Evolutionary conservation across 1,140 invertebrate species (phyloP).

Genomic region (Drosophila malerkotliana): DNA sequence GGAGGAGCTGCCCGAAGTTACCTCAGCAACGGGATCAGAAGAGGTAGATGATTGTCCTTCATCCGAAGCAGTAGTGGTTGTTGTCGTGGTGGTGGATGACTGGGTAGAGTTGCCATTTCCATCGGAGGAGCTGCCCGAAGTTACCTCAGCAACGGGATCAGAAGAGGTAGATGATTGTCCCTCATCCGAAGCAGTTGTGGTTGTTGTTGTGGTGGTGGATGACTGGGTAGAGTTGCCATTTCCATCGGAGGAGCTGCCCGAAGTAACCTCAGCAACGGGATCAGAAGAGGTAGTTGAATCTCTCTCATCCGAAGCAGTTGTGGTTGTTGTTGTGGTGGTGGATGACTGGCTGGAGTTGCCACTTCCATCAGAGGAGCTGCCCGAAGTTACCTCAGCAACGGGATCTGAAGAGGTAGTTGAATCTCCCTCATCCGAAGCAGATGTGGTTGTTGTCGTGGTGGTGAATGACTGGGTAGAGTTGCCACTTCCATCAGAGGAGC

Average conservation of each 20-base stretch:
- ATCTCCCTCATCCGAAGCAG: background rate
- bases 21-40: no score
- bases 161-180: background rate
- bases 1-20: no score
- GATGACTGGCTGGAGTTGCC: background rate
- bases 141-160: background rate
- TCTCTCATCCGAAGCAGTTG: background rate
- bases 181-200: slow-evolving; percentile 2
- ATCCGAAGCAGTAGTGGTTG: background rate
- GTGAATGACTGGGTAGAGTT: background rate
- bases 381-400: background rate
- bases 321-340: background rate
- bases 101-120: background rate
- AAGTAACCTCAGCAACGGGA: background rate
- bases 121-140: background rate
- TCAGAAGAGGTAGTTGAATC: background rate
- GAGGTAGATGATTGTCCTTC: no score
- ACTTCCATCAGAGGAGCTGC: background rate
- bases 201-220: slow-evolving; percentile 7
- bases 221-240: background rate
- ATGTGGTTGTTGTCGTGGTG: background rate
- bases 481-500: background rate
- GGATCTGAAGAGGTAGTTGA: background rate
- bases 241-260: background rate
- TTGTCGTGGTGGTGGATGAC: background rate